Evolutionary conservation across 2,797 vertebrate species (phyloP).

Genomic region (Sylvilagus floridanus): DNA sequence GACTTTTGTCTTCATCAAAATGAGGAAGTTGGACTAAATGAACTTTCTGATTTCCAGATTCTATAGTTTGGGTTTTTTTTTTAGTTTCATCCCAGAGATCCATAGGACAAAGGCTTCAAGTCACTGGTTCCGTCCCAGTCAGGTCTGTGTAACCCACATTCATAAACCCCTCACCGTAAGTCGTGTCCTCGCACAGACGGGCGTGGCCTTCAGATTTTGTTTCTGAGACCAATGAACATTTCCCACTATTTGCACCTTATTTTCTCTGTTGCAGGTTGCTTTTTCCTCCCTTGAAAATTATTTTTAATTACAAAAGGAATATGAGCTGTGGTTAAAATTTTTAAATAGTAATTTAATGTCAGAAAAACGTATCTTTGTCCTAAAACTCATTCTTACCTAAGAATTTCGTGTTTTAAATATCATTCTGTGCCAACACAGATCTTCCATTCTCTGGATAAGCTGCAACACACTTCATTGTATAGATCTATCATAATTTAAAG

Average conservation of each 20-base stretch:
- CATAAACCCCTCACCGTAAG: neutral
- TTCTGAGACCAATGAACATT: constrained; percentile 30
- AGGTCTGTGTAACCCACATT: neutral
- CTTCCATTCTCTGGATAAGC: constrained; percentile 49
- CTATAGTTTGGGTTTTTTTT: neutral
- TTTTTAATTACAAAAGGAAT: constrained; percentile 61
- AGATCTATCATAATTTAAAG: constrained; percentile 36
- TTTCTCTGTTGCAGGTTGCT: constrained; percentile 46
- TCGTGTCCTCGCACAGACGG: neutral
- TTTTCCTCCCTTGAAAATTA: constrained; percentile 54
- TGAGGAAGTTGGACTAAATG: neutral
- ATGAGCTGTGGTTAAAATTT: neutral
- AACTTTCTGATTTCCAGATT: constrained; percentile 8
- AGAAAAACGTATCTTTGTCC: constrained; percentile 33
- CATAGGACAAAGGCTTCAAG: neutral
- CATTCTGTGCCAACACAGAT: neutral
- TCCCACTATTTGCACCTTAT: neutral
- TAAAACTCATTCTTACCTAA: constrained; percentile 23
- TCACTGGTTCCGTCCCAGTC: neutral
- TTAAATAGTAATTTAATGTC: constrained; percentile 23
- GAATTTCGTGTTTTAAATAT: constrained; percentile 26
- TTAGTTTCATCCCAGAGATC: constrained; percentile 42
- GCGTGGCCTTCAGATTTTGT: neutral
- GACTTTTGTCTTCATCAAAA: constrained; percentile 42
- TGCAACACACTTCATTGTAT: constrained; percentile 6